A percentile compares a stretch with the other conserved stretches of the same genome.
Conservation (phyloP, 2,113 vertebrate species). For the Triplophysa rosa region DNA sequence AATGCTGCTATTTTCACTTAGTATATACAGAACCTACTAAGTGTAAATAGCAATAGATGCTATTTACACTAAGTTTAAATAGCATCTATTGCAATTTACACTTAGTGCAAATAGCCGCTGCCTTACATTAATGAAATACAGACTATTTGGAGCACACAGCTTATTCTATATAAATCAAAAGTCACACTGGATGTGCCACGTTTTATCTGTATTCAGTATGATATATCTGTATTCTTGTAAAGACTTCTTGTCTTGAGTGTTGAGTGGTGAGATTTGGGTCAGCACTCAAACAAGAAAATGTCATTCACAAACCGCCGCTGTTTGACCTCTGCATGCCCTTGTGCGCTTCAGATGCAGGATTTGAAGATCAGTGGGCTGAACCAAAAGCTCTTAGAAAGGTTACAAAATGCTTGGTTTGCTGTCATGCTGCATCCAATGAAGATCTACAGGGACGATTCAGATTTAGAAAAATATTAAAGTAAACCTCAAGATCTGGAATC, state of each 20-base stretch:
- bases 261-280: constrained; percentile 49
- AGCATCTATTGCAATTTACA: too few species aligned
- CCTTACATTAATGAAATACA: too few species aligned
- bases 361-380: constrained; percentile 26
- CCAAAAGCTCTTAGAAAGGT: constrained; percentile 34
- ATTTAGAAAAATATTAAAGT: background rate
- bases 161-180: background rate
- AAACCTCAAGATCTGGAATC: background rate
- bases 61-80: too few species aligned
- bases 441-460: background rate
- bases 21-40: too few species aligned
- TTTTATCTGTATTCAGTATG: background rate
- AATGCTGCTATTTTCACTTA: too few species aligned
- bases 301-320: constrained; percentile 40
- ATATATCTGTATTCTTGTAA: background rate
- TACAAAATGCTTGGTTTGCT: constrained; percentile 13
- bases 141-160: background rate
- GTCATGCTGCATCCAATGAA: background rate
- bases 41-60: too few species aligned
- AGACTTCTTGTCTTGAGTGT: constrained; percentile 28
- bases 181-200: background rate
- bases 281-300: constrained; percentile 50
- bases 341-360: constrained; percentile 11
- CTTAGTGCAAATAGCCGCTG: too few species aligned
- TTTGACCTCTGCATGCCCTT: constrained; percentile 42